These are phyloP conservation scores for Adrianichthys oophorus DNA, from an alignment of 2,797 vertebrate species.

Conservation along the genomic window DNA sequence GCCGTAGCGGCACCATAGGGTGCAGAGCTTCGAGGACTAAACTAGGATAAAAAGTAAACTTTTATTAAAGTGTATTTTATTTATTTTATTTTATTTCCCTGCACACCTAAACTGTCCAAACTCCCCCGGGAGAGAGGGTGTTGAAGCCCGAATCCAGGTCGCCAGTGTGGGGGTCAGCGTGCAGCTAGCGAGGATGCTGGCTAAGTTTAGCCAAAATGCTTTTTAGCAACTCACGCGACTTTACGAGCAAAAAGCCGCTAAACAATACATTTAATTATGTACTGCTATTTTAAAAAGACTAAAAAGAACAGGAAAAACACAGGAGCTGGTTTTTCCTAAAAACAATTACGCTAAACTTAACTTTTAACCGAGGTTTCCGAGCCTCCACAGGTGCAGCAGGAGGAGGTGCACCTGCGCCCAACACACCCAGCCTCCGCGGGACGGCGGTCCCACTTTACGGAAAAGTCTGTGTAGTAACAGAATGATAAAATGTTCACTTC, in stretches of 20 bases:
- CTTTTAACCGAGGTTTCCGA: slow-evolving; percentile 30
- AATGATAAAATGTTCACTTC: not conserved
- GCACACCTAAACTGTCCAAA: slow-evolving; percentile 59
- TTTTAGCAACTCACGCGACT: slow-evolving; percentile 7
- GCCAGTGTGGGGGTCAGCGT: slow-evolving; percentile 45
- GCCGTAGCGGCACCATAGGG: slow-evolving; percentile 83
- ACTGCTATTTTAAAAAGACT: not conserved
- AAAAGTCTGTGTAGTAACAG: not conserved
- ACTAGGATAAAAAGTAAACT: slow-evolving; percentile 37
- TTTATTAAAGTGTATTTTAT: slow-evolving; percentile 26
- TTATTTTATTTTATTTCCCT: not conserved
- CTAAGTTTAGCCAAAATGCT: slow-evolving; percentile 24
- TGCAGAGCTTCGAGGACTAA: slow-evolving; percentile 67
- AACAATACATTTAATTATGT: too few relatives aligned
- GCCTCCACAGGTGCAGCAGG: slow-evolving; percentile 68
- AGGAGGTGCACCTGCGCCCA: slow-evolving; percentile 75
- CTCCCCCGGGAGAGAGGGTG: slow-evolving; percentile 51
- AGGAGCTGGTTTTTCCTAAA: too few relatives aligned
- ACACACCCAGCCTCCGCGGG: not conserved
- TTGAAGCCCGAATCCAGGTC: slow-evolving; percentile 58
- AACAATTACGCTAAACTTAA: slow-evolving; percentile 49
- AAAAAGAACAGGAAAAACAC: not conserved
- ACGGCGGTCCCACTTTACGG: slow-evolving; percentile 4
- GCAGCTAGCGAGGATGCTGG: slow-evolving; percentile 33
- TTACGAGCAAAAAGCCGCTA: not conserved